Base-by-base conservation (phyloP, 2,888 invertebrate species). In the Drosophila anomelani region DNA sequence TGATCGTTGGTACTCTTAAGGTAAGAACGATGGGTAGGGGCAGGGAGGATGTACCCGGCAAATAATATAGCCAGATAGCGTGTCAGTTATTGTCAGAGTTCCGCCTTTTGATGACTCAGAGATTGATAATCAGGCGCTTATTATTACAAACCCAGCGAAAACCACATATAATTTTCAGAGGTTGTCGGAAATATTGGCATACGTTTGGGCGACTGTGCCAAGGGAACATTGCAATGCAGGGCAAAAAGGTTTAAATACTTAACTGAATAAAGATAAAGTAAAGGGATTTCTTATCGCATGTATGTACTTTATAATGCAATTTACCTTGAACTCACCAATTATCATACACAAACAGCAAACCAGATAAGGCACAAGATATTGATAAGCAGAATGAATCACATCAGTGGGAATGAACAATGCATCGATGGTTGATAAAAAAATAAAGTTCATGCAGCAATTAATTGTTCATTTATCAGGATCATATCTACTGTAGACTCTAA, bases 1-100 rank as follows among this genome's bases (percentile, higher is more conserved):
- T 91, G 17, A 60, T 92, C 34, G 69, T 84, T 54, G 91, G 91
- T n/a, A 88, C 90, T 4, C 80, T 90, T 20, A 91, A 89, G 89
- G 91, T 86, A 32, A 43, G 51, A 36, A 36, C 3, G 6, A 29
- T 47, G 12, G n/a, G 29, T 1, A 17, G 29, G 17, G 17, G 12
- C 17, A 17, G 47, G 29, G 47, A n/a, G 29, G 10, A 9, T 8
- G 44, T 23, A 13, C 29, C 3, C 12, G 29, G 29, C 12, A 32
- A 49, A 8, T 17, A 17, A 13, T 32, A 17, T 13, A 15, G 13
- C 9, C 34, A 36, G 9, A 51, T 51, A 36, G 20, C 51, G 51
- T 36, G 51, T 15, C 51, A 34, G 1, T 20, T 15, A 34, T 34
- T 51, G 51, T 20, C 15, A 15, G 9, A 15, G 15, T 51, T 23